phyloP scores from a whole-genome alignment of 2,888 invertebrate genomes.

The Hypomecis atomaria region DNA sequence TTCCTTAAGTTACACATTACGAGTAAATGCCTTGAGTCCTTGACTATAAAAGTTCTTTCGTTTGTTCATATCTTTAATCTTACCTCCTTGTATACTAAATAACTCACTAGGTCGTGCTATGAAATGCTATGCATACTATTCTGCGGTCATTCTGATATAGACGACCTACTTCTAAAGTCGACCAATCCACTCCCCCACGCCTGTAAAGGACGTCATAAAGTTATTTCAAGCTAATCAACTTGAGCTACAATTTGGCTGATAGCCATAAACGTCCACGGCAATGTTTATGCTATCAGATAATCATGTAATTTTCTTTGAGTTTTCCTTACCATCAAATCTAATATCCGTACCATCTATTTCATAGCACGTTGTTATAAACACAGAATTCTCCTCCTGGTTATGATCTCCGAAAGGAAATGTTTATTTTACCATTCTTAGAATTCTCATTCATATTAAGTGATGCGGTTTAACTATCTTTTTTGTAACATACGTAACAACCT shows the following conservation, averaged over 20 bases:
- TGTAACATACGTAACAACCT: constrained; percentile 9
- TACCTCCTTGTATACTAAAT: constrained; percentile 1
- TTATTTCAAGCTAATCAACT: constrained; percentile 25
- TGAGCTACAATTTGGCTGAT: constrained; percentile 12
- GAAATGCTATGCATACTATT: constrained; percentile 10
- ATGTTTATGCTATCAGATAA: constrained; percentile 11
- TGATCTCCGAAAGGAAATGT: too few relatives aligned
- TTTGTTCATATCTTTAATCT: not conserved
- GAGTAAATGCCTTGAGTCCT: too few relatives aligned
- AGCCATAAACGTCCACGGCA: constrained; percentile 13
- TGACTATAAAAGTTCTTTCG: too few relatives aligned
- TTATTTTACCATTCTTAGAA: too few relatives aligned
- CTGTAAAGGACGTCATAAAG: constrained; percentile 18
- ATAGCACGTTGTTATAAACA: not conserved
- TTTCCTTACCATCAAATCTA: not conserved
- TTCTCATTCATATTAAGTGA: constrained; percentile 1
- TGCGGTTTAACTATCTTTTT: constrained; percentile 4
- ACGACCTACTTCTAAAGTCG: constrained; percentile 30
- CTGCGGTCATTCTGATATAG: constrained; percentile 23
- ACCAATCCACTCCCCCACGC: constrained; percentile 28
- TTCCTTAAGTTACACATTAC: too few relatives aligned
- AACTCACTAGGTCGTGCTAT: constrained; percentile 4
- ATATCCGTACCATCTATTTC: not conserved
- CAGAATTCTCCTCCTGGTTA: not conserved
- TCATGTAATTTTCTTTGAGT: constrained; percentile 8